Base-by-base conservation (phyloP, 2,113 vertebrate genomes). In the Oophaga pumilio region DNA sequence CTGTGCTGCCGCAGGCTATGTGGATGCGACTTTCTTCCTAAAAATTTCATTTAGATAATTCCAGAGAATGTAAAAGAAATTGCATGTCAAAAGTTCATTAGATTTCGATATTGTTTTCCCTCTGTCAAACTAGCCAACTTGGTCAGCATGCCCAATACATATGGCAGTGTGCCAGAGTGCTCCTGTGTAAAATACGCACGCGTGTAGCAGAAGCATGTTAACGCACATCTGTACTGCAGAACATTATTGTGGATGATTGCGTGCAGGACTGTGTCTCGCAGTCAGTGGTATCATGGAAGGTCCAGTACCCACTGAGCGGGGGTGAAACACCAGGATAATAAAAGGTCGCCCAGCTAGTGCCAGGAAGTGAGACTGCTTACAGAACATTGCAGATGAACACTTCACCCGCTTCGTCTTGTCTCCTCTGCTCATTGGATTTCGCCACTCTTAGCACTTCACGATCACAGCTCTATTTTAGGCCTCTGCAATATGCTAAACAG, bases 381-480 rank as follows among this genome's bases (percentile, higher is more conserved):
- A n/a, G n/a, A n/a, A 76, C 22, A 74, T 76, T 76, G 4, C 26
- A 83, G 71, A 64, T 76, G 71, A 83, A 88, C 86, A 88, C 71
- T 76, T 74, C 76, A 52, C 22, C 33, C 71, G 56, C 84, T 85
- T 64, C 69, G 57, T 78, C 57, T 68, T 14, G 62, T 53, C 59
- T 78, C 24, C 43, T 50, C 57, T 64, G 52, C 52, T 76, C 53
- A 33, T 83, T 76, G 71, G 53, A 56, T 82, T 87, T 87, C 66
- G 62, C 85, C 68, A 57, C 66, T 52, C 74, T 87, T 81, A 87
- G 78, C 86, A 82, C 86, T 87, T 87, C 78, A 76, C 24, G 66
- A 87, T 87, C 86, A 87, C 86, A 87, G 78, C 86, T 87, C 86
- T 87, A 82, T 87, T 87, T 87, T 82, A 76, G 86, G 57, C 53